Conservation (phyloP, 2,888 invertebrate genomes). For the Drosophila merina region DNA sequence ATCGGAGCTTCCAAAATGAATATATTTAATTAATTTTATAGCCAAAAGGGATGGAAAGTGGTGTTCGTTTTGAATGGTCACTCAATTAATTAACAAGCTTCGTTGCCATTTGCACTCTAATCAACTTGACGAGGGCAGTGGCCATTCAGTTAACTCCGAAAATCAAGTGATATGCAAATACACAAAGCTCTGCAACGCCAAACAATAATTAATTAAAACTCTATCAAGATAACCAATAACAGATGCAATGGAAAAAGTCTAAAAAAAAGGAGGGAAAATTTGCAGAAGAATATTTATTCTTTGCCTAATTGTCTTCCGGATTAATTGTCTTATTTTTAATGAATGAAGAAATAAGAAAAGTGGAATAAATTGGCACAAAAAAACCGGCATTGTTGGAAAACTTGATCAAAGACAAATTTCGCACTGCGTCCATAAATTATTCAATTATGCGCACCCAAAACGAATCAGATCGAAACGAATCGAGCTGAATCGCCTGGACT, state of each 20-base stretch:
- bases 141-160: conserved; percentile 35
- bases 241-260: neutral
- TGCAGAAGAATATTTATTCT: no score
- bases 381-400: conserved; percentile 12
- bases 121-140: conserved; percentile 29
- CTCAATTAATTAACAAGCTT: conserved; percentile 68
- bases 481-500: conserved; percentile 18
- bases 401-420: conserved; percentile 53
- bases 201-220: conserved; percentile 42
- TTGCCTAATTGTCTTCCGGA: neutral
- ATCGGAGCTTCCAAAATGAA: conserved; percentile 45
- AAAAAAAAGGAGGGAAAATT: no score
- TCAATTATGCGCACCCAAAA: conserved; percentile 69
- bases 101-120: conserved; percentile 49
- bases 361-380: conserved; percentile 21
- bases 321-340: neutral
- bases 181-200: conserved; percentile 5
- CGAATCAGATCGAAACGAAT: conserved; percentile 32
- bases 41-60: conserved; percentile 24
- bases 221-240: neutral
- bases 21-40: conserved; percentile 71
- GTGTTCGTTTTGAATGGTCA: conserved; percentile 13
- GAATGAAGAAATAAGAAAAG: conserved; percentile 1
- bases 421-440: conserved; percentile 64
- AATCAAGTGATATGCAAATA: conserved; percentile 71